phyloP scores from a whole-genome alignment of 64 coral and sea anemone species.

The Porites lutea region DNA sequence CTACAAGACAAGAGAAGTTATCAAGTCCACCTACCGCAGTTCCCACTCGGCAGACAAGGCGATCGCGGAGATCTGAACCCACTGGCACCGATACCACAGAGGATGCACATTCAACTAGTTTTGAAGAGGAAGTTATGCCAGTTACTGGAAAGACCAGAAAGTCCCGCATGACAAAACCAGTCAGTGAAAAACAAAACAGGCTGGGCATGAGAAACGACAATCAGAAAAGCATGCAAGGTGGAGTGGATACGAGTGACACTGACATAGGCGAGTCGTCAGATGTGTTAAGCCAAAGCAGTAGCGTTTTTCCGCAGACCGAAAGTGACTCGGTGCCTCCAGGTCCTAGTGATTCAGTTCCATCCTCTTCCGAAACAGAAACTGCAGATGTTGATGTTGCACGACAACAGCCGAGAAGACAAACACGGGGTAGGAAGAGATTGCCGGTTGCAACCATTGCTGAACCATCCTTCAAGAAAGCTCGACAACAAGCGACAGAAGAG shows the following conservation, averaged over 20 bases:
- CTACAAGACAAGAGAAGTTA: background rate
- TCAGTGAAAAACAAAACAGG: background rate
- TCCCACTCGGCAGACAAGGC: background rate
- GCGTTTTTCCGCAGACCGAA: constrained; percentile 10
- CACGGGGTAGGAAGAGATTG: constrained; percentile 28
- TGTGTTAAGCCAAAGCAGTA: constrained; percentile 21
- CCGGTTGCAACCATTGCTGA: background rate
- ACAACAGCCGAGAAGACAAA: background rate
- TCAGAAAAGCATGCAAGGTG: background rate
- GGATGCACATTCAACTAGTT: constrained; percentile 13
- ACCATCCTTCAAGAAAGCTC: background rate
- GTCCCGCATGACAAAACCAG: constrained; percentile 6
- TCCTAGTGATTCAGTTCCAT: background rate
- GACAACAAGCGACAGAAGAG: background rate
- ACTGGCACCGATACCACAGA: background rate
- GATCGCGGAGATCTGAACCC: constrained; percentile 2
- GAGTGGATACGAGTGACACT: constrained; percentile 3
- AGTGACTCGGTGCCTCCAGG: background rate
- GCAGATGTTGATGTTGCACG: background rate
- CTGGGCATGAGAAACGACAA: background rate
- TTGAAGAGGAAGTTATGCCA: background rate
- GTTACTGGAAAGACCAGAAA: background rate
- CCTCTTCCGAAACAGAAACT: constrained; percentile 25
- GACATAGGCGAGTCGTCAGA: constrained; percentile 35
- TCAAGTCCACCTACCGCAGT: background rate